Percentiles rank a stretch among this genome's conserved stretches.
Evolutionary conservation across 2,113 vertebrate genomes (phyloP).

Genomic region (Dendrocopos noguchii): DNA sequence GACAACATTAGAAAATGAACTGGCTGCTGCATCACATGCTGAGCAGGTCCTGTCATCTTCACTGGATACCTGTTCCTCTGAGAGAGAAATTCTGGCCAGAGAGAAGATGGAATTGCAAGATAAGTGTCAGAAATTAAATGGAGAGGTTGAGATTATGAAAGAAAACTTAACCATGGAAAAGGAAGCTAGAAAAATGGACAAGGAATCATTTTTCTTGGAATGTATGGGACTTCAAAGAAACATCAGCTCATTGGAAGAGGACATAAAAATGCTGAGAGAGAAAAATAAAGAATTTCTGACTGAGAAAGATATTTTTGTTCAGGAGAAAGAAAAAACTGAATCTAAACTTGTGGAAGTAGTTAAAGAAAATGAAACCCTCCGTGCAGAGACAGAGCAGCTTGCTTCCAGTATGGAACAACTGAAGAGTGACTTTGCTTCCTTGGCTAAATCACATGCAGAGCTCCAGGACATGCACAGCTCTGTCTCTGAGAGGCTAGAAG

Average conservation of each 20-base stretch:
- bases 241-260: constrained; percentile 67
- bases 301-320: constrained; percentile 69
- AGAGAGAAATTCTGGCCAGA: constrained; percentile 73
- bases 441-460: constrained; percentile 76
- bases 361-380: constrained; percentile 70
- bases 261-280: constrained; percentile 57
- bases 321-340: constrained; percentile 76
- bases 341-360: constrained; percentile 64
- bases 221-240: constrained; percentile 61
- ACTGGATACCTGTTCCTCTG: constrained; percentile 70
- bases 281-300: constrained; percentile 65
- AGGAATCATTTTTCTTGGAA: constrained; percentile 57
- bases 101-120: constrained; percentile 72
- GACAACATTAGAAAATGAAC: constrained; percentile 67
- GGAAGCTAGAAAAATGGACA: constrained; percentile 72
- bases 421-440: constrained; percentile 60
- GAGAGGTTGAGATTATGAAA: constrained; percentile 57
- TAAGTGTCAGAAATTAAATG: constrained; percentile 73
- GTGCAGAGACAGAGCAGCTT: constrained; percentile 69
- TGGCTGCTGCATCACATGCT: constrained; percentile 61
- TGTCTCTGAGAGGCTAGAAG: constrained; percentile 74
- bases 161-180: constrained; percentile 71
- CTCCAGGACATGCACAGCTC: constrained; percentile 66
- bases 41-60: constrained; percentile 71
- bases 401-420: constrained; percentile 73